Conservation (phyloP, 2,797 vertebrate species). For the Schizopygopsis malacanthus region DNA sequence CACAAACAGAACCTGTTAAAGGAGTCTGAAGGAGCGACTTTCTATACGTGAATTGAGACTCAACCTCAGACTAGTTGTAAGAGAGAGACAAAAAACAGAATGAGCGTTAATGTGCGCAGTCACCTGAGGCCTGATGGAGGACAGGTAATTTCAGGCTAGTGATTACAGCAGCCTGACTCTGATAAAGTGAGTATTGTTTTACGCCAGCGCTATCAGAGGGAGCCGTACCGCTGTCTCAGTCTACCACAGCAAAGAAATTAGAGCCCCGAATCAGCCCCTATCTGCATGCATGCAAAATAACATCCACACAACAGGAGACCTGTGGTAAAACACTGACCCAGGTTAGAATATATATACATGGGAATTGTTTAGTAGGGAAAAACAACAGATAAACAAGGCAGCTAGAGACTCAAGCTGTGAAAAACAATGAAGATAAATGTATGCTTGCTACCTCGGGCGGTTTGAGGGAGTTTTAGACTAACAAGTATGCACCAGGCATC, state of each 20-base stretch:
- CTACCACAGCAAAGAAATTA: conserved; percentile 59
- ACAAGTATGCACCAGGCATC: not conserved
- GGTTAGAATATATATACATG: conserved; percentile 3
- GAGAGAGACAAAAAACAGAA: conserved; percentile 45
- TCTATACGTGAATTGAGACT: conserved; percentile 1
- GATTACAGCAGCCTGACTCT: conserved; percentile 58
- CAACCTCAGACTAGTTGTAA: not conserved
- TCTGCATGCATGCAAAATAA: conserved; percentile 57
- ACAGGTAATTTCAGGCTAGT: conserved; percentile 62
- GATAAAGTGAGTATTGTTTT: conserved; percentile 70
- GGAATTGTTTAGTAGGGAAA: conserved; percentile 12
- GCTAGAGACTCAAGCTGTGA: conserved; percentile 6
- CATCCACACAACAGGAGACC: conserved; percentile 29
- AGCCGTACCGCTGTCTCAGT: conserved; percentile 34
- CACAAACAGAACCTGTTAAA: not conserved
- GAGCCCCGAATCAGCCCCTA: conserved; percentile 39
- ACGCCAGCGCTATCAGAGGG: conserved; percentile 55
- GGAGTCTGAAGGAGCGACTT: not conserved
- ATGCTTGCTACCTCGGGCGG: conserved; percentile 2
- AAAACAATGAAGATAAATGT: conserved; percentile 38
- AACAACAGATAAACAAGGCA: conserved; percentile 22
- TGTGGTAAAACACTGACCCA: conserved; percentile 2
- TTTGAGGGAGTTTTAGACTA: not conserved
- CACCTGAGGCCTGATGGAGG: conserved; percentile 51
- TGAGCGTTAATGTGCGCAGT: conserved; percentile 54